Percentiles rank a stretch among this genome's conserved stretches.
Conservation (phyloP, 2,113 vertebrate genomes). For the Paedocypris sp. region DNA sequence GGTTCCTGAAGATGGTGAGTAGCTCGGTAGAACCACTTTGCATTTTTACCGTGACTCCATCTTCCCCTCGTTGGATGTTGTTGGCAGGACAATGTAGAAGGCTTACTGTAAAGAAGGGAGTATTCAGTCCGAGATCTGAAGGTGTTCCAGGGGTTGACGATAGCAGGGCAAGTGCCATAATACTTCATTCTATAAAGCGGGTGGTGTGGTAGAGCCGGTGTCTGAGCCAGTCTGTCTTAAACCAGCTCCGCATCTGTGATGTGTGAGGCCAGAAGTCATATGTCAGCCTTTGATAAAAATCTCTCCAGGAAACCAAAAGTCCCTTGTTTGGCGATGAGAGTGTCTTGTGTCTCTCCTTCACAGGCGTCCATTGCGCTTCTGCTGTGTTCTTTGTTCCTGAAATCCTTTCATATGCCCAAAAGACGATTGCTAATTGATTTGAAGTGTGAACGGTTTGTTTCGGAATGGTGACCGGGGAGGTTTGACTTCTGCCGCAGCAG, state of each 20-base stretch:
- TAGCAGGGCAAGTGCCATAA: neutral
- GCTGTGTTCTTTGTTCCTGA: neutral
- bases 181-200: conserved; percentile 37
- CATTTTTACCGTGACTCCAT: neutral
- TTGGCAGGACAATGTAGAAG: conserved; percentile 4
- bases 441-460: no score
- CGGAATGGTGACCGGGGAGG: no score
- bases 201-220: conserved; percentile 40
- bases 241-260: conserved; percentile 27
- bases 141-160: conserved; percentile 7
- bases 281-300: conserved; percentile 56
- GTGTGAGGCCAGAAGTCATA: conserved; percentile 56
- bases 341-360: neutral
- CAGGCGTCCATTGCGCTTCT: neutral
- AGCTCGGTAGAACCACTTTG: no score
- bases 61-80: conserved; percentile 1
- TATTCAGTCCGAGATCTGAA: conserved; percentile 9
- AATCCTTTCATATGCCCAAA: neutral
- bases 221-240: conserved; percentile 27
- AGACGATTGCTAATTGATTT: no score
- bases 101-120: neutral
- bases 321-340: conserved; percentile 39
- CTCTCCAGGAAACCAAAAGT: conserved; percentile 38
- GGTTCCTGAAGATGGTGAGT: no score
- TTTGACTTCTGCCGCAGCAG: no score